Conservation (phyloP, 2,888 invertebrate genomes). For the Sphaeridia pumilis region DNA sequence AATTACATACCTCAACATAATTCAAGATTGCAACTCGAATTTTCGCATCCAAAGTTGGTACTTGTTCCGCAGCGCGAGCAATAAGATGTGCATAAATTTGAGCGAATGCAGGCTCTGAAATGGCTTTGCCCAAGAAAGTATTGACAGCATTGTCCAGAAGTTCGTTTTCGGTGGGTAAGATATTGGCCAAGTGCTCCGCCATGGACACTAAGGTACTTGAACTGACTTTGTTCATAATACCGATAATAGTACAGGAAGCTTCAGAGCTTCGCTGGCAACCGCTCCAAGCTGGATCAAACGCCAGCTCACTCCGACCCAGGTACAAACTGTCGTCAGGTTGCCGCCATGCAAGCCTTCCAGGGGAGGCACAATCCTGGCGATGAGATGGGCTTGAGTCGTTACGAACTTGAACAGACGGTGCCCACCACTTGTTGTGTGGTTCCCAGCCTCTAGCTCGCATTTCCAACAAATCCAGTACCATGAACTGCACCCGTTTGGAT, state of each 20-base stretch:
- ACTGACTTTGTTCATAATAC: constrained; percentile 31
- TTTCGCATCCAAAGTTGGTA: constrained; percentile 8
- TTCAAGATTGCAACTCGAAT: constrained; percentile 4
- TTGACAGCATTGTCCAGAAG: constrained; percentile 22
- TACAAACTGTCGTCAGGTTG: constrained; percentile 1
- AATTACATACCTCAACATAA: constrained; percentile 8
- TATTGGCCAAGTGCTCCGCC: constrained; percentile 20
- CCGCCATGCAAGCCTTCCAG: background rate
- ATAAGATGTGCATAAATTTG: constrained; percentile 23
- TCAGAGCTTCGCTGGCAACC: background rate
- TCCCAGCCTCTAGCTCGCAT: constrained; percentile 31
- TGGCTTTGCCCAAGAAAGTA: constrained; percentile 26
- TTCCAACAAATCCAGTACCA: constrained; percentile 33
- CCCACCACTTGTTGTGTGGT: constrained; percentile 36
- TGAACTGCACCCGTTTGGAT: constrained; percentile 34
- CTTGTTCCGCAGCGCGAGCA: constrained; percentile 6
- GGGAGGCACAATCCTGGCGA: no score
- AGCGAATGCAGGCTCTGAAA: constrained; percentile 27
- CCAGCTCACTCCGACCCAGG: constrained; percentile 3
- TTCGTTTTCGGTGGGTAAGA: constrained; percentile 20
- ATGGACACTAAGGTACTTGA: constrained; percentile 28
- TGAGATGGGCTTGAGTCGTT: background rate
- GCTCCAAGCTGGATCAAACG: background rate
- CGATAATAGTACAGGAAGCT: constrained; percentile 1
- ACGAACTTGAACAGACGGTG: constrained; percentile 22